phyloP scores from a whole-genome alignment of 2,888 invertebrate species.

The Nomada hirtipes region DNA sequence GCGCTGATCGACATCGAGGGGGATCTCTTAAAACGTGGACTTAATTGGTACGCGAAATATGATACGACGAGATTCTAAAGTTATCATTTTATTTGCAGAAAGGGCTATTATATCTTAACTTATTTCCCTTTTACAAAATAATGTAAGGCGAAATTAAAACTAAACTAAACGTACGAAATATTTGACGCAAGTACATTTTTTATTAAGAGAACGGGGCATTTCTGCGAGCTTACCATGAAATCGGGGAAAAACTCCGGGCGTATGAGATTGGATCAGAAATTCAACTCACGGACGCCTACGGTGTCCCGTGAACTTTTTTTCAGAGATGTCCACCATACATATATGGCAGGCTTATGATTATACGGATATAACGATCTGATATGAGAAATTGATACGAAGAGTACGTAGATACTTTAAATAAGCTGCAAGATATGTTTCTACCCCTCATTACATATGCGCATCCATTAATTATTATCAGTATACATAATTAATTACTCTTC shows the following conservation, averaged over 20 bases:
- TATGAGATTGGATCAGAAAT: slow-evolving; percentile 17
- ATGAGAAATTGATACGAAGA: slow-evolving; percentile 21
- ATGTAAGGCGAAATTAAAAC: too few relatives aligned
- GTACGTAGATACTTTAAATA: neutral
- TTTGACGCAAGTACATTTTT: neutral
- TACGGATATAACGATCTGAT: slow-evolving; percentile 6
- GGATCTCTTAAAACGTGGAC: neutral
- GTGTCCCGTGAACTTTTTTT: slow-evolving; percentile 34
- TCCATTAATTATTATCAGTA: neutral
- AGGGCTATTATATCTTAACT: too few relatives aligned
- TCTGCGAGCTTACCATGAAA: slow-evolving; percentile 1
- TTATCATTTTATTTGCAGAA: too few relatives aligned
- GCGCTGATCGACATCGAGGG: too few relatives aligned
- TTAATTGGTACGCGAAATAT: neutral
- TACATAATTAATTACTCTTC: neutral
- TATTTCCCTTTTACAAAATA: too few relatives aligned
- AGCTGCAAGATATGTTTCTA: neutral
- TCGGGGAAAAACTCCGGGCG: neutral
- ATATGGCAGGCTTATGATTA: slow-evolving; percentile 56
- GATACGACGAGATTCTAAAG: neutral
- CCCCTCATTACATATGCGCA: neutral
- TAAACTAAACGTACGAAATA: neutral
- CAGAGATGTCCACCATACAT: slow-evolving; percentile 1
- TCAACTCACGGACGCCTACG: slow-evolving; percentile 39
- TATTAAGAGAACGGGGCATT: neutral